These are phyloP conservation scores for Ernsta delagoae DNA, from an alignment of 2,888 invertebrate genomes.

Conservation along the genomic window DNA sequence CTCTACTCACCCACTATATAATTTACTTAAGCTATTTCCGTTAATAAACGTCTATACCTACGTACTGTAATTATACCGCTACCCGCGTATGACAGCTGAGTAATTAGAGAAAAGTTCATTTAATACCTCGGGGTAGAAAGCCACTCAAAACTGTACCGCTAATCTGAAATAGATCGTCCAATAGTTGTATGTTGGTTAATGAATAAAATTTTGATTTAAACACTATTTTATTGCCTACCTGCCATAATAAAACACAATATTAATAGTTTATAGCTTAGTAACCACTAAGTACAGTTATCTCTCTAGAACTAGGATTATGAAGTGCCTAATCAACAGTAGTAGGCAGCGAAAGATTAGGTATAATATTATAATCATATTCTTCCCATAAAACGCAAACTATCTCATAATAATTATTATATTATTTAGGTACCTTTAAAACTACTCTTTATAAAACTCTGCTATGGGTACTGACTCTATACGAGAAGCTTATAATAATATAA, in stretches of 20 bases:
- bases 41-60: constrained; percentile 13
- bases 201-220: not conserved
- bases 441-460: too few species aligned
- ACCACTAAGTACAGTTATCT: not conserved
- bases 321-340: too few species aligned
- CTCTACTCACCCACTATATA: constrained; percentile 6
- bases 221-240: not conserved
- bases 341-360: too few species aligned
- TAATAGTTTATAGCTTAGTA: not conserved
- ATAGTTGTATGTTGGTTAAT: not conserved
- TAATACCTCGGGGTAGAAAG: constrained; percentile 43
- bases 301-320: not conserved
- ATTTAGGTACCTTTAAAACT: too few species aligned
- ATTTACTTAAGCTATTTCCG: constrained; percentile 32
- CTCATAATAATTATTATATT: too few species aligned
- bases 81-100: constrained; percentile 38
- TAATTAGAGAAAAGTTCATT: constrained; percentile 43
- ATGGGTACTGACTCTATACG: too few species aligned
- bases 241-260: too few species aligned
- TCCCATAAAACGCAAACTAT: too few species aligned
- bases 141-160: constrained; percentile 30
- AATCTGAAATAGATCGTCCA: constrained; percentile 1
- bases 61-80: constrained; percentile 31
- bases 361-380: too few species aligned
- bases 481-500: too few species aligned